Percentiles rank a stretch among this genome's conserved stretches.
phyloP scores from a whole-genome alignment of 2,113 vertebrate species.

The Corythornis vintsioides region DNA sequence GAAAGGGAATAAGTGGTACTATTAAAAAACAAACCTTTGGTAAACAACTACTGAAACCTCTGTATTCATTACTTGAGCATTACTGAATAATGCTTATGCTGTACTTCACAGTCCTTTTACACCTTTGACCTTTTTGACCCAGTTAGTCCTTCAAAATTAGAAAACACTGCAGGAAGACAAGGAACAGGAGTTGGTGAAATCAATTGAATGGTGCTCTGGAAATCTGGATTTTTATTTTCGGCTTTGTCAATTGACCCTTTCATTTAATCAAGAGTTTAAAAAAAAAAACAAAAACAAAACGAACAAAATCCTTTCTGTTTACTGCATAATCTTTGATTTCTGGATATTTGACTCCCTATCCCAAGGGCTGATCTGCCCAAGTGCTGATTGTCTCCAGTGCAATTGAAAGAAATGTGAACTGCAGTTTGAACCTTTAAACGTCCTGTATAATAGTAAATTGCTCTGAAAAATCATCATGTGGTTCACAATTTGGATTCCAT shows the following conservation, averaged over 20 bases:
- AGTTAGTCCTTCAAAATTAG: not conserved
- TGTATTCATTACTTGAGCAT: not conserved
- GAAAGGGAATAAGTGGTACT: not conserved
- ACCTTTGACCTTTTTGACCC: not conserved
- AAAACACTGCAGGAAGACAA: not conserved
- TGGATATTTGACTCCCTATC: not conserved
- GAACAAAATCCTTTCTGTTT: not conserved
- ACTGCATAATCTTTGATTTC: not conserved
- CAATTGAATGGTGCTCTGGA: not conserved
- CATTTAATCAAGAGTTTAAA: not conserved
- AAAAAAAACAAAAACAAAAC: not conserved
- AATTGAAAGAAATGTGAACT: not conserved
- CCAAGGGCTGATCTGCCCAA: not conserved
- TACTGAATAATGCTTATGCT: not conserved
- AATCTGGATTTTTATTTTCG: not conserved
- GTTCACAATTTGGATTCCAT: not conserved
- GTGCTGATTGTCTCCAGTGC: not conserved
- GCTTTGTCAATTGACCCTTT: not conserved
- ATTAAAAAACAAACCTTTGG: not conserved
- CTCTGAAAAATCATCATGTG: not conserved
- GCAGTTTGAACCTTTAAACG: not conserved
- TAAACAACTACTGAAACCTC: not conserved
- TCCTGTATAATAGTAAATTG: not conserved
- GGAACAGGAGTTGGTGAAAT: not conserved
- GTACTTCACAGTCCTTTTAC: not conserved